Evolutionary conservation across 53 echinoderm and acorn worm species (phyloP).

Genomic region (Mesocentrotus franciscanus): DNA sequence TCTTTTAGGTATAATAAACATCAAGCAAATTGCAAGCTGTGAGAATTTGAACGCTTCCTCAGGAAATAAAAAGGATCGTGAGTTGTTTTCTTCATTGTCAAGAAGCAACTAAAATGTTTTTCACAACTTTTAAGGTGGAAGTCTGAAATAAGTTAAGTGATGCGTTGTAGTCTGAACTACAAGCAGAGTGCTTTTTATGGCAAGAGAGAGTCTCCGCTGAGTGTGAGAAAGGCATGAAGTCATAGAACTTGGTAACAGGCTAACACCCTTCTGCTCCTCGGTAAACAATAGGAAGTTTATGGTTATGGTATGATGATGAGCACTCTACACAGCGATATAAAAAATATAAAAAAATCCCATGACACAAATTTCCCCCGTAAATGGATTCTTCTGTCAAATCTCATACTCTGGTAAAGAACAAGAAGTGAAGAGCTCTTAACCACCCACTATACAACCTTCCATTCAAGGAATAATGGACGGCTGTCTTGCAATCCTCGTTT

Average conservation of each 20-base stretch:
- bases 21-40: not conserved
- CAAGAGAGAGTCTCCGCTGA: not conserved
- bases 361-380: not conserved
- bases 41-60: not conserved
- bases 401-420: slow-evolving; percentile 2
- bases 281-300: not conserved
- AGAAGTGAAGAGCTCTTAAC: slow-evolving; percentile 3
- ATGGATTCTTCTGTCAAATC: slow-evolving; percentile 34
- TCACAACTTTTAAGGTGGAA: not conserved
- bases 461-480: slow-evolving; percentile 12
- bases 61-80: not conserved
- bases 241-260: not conserved
- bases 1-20: not conserved
- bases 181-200: not conserved
- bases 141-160: not conserved
- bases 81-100: not conserved
- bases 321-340: not conserved
- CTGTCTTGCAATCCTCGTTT: not conserved
- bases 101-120: not conserved
- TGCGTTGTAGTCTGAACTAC: not conserved
- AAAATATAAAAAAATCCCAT: not conserved
- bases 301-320: not conserved
- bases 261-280: not conserved
- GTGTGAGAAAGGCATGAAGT: not conserved
- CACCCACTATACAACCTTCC: not conserved